phyloP scores from a whole-genome alignment of 2,113 vertebrate species.

The Bos indicus region DNA sequence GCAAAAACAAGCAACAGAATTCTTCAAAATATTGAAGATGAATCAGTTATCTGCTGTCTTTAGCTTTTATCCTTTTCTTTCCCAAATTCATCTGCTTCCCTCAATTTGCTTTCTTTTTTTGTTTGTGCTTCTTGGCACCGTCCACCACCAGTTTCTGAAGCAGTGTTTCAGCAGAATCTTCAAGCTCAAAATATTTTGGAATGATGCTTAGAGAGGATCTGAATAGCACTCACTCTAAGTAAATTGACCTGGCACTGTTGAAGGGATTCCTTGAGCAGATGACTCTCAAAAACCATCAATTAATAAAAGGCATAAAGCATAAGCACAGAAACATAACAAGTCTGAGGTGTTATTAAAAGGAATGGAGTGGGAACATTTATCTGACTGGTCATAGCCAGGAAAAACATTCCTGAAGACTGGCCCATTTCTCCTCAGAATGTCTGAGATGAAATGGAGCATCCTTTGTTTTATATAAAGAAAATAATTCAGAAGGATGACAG shows the following conservation, averaged over 20 bases:
- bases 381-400: neutral
- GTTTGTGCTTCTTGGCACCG: neutral
- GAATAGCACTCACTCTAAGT: neutral
- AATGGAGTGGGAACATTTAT: neutral
- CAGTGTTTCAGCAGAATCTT: neutral
- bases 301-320: neutral
- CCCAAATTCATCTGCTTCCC: neutral
- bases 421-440: conserved; percentile 52
- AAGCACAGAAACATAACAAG: neutral
- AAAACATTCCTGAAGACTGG: conserved; percentile 26
- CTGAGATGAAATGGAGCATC: conserved; percentile 58
- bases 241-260: neutral
- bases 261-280: neutral
- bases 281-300: neutral
- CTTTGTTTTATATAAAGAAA: conserved; percentile 27
- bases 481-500: conserved; percentile 35
- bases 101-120: neutral
- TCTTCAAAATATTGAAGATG: neutral
- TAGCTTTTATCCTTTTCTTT: neutral
- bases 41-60: neutral
- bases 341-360: neutral
- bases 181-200: neutral
- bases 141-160: neutral
- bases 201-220: neutral
- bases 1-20: neutral